phyloP scores from a whole-genome alignment of 2,888 invertebrate species.

The Pseudococcus viburni region DNA sequence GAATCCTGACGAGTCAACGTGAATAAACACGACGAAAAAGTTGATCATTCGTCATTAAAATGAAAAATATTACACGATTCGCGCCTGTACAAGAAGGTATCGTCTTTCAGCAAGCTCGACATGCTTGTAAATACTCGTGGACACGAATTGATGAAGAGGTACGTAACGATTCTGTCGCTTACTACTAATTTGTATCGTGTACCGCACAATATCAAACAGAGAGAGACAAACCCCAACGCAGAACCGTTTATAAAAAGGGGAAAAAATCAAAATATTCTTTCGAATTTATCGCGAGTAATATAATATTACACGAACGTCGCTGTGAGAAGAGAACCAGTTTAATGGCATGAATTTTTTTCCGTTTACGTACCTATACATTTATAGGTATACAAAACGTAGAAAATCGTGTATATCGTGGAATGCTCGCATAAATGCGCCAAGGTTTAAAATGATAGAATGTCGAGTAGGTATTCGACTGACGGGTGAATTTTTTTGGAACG shows the following conservation, averaged over 20 bases:
- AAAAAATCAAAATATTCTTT: conserved; percentile 35
- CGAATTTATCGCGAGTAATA: conserved; percentile 31
- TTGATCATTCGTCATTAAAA: conserved; percentile 43
- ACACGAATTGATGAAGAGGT: conserved; percentile 36
- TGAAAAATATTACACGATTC: conserved; percentile 25
- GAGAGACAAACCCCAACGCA: neutral
- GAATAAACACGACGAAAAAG: neutral
- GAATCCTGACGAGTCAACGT: neutral
- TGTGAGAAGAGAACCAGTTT: conserved; percentile 50
- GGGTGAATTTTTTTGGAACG: conserved; percentile 10
- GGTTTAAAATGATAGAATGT: conserved; percentile 35
- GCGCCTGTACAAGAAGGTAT: neutral
- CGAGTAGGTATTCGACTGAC: neutral
- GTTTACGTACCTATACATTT: neutral
- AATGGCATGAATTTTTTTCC: neutral
- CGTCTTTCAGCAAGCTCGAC: conserved; percentile 43
- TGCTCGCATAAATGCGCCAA: neutral
- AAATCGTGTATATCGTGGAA: conserved; percentile 5
- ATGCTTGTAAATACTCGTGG: neutral
- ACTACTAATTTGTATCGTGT: conserved; percentile 49
- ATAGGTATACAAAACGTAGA: neutral
- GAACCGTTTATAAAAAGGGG: neutral
- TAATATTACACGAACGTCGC: conserved; percentile 18
- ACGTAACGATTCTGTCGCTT: conserved; percentile 27
- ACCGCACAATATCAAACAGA: conserved; percentile 9